Evolutionary conservation across 2,113 vertebrate species (phyloP).

Genomic region (Vombatus ursinus): DNA sequence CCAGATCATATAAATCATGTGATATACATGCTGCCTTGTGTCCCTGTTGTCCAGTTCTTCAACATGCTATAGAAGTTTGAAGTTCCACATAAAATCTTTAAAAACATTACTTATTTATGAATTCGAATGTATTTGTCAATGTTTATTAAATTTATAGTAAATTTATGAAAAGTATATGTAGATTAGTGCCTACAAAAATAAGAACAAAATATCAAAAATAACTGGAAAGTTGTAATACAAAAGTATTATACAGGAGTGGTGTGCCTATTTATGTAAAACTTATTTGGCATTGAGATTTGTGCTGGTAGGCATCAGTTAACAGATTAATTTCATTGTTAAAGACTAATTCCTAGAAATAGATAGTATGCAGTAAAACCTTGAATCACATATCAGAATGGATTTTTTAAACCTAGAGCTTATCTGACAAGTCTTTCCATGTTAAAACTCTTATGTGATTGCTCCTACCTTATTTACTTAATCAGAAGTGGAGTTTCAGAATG

Average conservation of each 20-base stretch:
- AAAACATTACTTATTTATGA: background rate
- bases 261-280: background rate
- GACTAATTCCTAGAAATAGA: background rate
- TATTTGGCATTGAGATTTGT: background rate
- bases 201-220: background rate
- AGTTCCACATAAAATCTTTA: background rate
- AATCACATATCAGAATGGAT: background rate
- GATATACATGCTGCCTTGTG: background rate
- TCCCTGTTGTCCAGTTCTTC: background rate
- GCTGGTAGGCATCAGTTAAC: background rate
- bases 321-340: slow-evolving; percentile 6
- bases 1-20: background rate
- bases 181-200: background rate
- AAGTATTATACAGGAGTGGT: background rate
- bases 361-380: slow-evolving; percentile 31
- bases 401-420: background rate
- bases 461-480: background rate
- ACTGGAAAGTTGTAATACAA: background rate
- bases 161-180: background rate
- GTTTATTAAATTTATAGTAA: background rate
- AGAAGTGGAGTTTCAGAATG: slow-evolving; percentile 12
- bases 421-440: background rate
- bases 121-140: background rate
- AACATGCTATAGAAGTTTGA: background rate
- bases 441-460: background rate